A percentile compares a stretch with the other conserved stretches of the same genome.
Conservation (phyloP, 2,113 vertebrate species). For the Poecile atricapillus region DNA sequence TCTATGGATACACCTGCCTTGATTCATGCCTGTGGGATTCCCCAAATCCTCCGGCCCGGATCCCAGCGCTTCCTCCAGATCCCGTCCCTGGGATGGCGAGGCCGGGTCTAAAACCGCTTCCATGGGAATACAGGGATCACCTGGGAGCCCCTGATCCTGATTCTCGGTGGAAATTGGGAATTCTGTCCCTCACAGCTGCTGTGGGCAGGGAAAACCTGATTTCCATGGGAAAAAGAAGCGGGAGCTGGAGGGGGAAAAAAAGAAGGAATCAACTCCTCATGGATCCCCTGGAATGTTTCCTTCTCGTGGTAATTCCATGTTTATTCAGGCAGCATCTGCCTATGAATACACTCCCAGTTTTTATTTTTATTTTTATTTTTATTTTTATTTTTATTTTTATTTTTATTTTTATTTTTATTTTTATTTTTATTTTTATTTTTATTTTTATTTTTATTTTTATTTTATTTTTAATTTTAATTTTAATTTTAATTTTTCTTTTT, state of each 20-base stretch:
- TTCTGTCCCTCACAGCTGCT: not conserved
- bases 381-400: no score
- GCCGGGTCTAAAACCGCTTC: not conserved
- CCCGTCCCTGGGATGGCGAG: not conserved
- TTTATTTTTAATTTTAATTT: no score
- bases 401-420: no score
- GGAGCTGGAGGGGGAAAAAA: not conserved
- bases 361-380: no score
- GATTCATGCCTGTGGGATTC: accelerated
- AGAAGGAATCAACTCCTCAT: not conserved
- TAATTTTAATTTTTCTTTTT: no score
- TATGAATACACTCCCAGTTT: not conserved
- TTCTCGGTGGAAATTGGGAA: not conserved
- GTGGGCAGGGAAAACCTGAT: not conserved
- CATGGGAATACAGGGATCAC: not conserved
- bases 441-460: no score
- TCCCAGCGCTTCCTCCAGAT: not conserved
- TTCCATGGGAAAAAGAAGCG: not conserved
- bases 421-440: no score
- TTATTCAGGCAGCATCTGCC: not conserved
- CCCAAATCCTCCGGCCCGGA: not conserved
- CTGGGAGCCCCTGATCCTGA: accelerated
- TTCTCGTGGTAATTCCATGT: accelerated
- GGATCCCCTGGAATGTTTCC: not conserved
- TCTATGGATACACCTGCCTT: not conserved